Percentiles rank a stretch among this genome's conserved stretches.
Evolutionary conservation across 2,888 invertebrate genomes (phyloP).

Genomic region (Mimachlamys varia): DNA sequence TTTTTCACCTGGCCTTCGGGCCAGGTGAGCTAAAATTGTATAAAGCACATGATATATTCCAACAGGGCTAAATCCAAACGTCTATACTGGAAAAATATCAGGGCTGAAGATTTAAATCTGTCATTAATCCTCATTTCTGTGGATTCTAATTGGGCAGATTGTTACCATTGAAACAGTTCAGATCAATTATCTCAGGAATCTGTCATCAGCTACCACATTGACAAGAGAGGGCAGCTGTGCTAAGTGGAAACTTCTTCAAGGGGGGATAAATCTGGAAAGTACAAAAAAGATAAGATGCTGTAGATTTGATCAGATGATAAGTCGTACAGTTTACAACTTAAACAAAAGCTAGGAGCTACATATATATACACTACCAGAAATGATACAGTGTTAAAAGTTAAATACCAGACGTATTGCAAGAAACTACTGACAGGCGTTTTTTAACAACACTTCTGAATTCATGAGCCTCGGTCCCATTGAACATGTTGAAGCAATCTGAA

Average conservation of each 20-base stretch:
- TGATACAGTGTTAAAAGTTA: no score
- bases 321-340: no score
- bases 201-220: neutral
- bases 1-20: no score
- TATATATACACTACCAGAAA: no score
- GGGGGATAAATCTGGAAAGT: constrained; percentile 6
- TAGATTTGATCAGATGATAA: neutral
- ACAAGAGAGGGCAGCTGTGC: neutral
- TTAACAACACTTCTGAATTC: no score
- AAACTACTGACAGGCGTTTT: no score
- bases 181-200: neutral
- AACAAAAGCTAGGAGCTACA: no score
- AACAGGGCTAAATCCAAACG: neutral
- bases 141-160: neutral
- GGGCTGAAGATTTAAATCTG: neutral
- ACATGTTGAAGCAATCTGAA: no score
- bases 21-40: no score
- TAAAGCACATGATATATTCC: no score
- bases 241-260: neutral
- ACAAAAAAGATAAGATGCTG: neutral
- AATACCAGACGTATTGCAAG: no score
- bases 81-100: neutral
- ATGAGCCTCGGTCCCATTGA: no score
- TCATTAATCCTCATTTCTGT: neutral
- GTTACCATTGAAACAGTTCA: neutral